Base-by-base conservation (phyloP, 2,888 invertebrate genomes). In the Saturnia pavonia region DNA sequence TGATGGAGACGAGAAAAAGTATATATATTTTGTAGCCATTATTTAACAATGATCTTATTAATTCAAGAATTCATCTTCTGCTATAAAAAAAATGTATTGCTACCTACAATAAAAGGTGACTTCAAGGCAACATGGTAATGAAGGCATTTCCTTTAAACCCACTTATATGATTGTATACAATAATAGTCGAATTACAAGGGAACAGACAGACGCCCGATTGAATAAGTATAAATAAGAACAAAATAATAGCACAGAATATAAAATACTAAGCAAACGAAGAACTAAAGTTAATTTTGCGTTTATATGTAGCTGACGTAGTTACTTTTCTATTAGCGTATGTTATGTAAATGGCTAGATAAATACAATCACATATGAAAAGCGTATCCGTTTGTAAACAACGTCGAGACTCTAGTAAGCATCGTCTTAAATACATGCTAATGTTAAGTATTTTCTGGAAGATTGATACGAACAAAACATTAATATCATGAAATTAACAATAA, bases 321-420 rank as follows among this genome's bases (percentile, higher is more conserved):
- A 40, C 8, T 65, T 65, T 34, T 65, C n/a, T 66, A 66, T 70
- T 70, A 70, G 51, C 66, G n/a, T 66, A 16, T 40, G 51, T 67
- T 66, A 67, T 51, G 54, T 67, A 70, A 69, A 40, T 54, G 27
- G 45, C 65, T 45, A 63, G 25, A 66, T 27, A 66, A 51, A 67
- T 51, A 70, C 43, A 63, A 16, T 65, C n/a, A 0, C 4, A 42
- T 22, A 45, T 63, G 45, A 19, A 45, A 70, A 67, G n/a, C 65
- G 34, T 42, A 25, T 40, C 12, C 40, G 51, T 66, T 22, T 68
- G 68, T 68, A 54, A 69, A 69, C 48, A 70, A 12, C 14, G 43
- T 51, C 65, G 70, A 51, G 65, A 40, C n/a, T 16, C 54, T 54
- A 70, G 25, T 66, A 54, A 67, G 70, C 27, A n/a, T 57, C 51